Base-by-base conservation (phyloP, 2,888 invertebrate species). In the Flabesymbios commensalis region DNA sequence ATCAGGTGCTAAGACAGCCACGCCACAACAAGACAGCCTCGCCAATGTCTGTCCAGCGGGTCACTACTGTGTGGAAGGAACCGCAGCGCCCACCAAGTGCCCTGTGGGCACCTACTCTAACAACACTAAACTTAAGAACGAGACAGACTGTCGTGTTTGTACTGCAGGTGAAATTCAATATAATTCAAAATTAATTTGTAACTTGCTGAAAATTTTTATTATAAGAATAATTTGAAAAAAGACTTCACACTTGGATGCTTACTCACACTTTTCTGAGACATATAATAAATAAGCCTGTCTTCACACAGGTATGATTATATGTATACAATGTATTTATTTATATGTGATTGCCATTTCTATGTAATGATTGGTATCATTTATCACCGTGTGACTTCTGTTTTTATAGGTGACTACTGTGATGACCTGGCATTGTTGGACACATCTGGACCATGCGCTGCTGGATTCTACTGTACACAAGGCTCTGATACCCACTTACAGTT, bases 11-110 rank as follows among this genome's bases (percentile, higher is more conserved):
- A 53, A 61, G 58, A 71, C 75, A 4, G 73, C 78, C 3, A 70
- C 77, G 4, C 80, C 80, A 1, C 68, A 51, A 32, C 76, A 79
- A 53, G 67, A 59, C 36, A 3, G 43, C 2, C 67, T 75, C 58
- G 78, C 80, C 1, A 61, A 79, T 57, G 69, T 71, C 33, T 80
- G 80, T 66, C 79, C 79, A 41, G 72, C 71, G 2, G 80, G 80
- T 22, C 74, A 77, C 59, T 79, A 78, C 66, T 80, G 80, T 60
- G 77, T 72, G 3, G 64, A 60, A 7, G 74, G 74, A 1, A 71
- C 78, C 14, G 68, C 65, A 1, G 69, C 74, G 59, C 47, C 73
- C 1, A 74, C 68, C 61, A 74, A 76, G 0, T 75, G 77, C 64
- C 53, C 51, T 2, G 47, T 47, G 4, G 75, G 79, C 2, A 67